Percentiles rank a stretch among this genome's conserved stretches.
Evolutionary conservation across 2,888 invertebrate species (phyloP).

Genomic region (Smittia aterrima): DNA sequence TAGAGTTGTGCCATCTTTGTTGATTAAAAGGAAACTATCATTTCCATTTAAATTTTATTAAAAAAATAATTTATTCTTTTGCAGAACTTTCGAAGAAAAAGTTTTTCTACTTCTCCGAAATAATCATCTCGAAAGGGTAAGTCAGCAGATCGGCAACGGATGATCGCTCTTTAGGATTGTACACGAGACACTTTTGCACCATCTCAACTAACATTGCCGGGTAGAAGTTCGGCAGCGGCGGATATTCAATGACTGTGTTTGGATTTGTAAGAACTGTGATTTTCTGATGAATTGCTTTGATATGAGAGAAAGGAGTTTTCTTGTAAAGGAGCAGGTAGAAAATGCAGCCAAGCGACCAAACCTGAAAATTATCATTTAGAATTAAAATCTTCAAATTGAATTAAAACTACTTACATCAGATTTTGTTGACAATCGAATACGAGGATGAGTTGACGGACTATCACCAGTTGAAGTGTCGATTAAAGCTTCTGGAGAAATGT

Average conservation of each 20-base stretch:
- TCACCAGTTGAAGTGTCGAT: constrained; percentile 60
- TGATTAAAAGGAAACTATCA: no score
- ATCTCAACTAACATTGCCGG: constrained; percentile 52
- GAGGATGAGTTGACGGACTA: constrained; percentile 54
- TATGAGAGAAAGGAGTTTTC: constrained; percentile 85
- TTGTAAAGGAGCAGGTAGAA: constrained; percentile 90
- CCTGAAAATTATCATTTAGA: constrained; percentile 82
- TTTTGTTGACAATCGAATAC: constrained; percentile 48
- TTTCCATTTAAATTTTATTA: no score
- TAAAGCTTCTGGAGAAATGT: constrained; percentile 94
- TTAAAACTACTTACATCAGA: background rate
- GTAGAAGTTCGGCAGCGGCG: constrained; percentile 58
- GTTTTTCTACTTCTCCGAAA: constrained; percentile 47
- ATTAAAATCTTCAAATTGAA: constrained; percentile 50
- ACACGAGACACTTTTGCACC: constrained; percentile 51
- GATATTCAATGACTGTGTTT: constrained; percentile 71
- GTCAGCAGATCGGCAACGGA: constrained; percentile 52
- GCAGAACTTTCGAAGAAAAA: no score
- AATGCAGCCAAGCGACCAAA: constrained; percentile 97
- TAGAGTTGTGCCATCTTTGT: no score
- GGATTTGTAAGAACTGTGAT: constrained; percentile 75
- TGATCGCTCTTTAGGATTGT: constrained; percentile 51
- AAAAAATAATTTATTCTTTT: no score
- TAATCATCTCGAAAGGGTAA: constrained; percentile 53
- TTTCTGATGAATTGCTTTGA: constrained; percentile 69